Conservation (phyloP, 1,140 invertebrate genomes). For the Phenacoccus solenopsis region DNA sequence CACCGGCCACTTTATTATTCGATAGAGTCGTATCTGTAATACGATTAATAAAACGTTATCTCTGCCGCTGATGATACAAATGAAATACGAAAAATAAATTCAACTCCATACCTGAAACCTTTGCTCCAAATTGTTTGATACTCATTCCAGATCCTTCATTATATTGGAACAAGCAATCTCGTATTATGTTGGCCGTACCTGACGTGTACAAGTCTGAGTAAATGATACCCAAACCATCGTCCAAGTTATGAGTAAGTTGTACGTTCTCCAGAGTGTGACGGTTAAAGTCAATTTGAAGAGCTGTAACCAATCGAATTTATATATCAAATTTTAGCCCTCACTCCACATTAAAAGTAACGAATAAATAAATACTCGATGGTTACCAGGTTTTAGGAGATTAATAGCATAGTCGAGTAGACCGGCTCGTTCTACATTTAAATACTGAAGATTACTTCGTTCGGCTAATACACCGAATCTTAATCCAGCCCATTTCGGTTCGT, state of each 20-base stretch:
- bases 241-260: slow-evolving; percentile 62
- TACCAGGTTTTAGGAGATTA: slow-evolving; percentile 68
- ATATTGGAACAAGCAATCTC: slow-evolving; percentile 74
- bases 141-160: slow-evolving; percentile 81
- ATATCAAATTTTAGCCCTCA: no score
- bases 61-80: neutral
- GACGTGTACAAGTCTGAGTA: slow-evolving; percentile 80
- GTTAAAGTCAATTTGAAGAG: slow-evolving; percentile 91
- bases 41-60: neutral
- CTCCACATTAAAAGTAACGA: no score
- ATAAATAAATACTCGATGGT: no score
- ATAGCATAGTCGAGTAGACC: slow-evolving; percentile 89
- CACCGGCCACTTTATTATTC: slow-evolving; percentile 74
- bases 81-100: neutral
- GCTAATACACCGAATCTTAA: slow-evolving; percentile 76
- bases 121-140: slow-evolving; percentile 73
- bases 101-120: slow-evolving; percentile 45
- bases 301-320: slow-evolving; percentile 35
- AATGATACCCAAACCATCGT: slow-evolving; percentile 75
- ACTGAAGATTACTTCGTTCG: slow-evolving; percentile 74
- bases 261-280: slow-evolving; percentile 79
- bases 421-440: slow-evolving; percentile 76
- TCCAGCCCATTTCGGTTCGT: slow-evolving; percentile 84
- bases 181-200: slow-evolving; percentile 69
- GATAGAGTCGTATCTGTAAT: slow-evolving; percentile 51